Evolutionary conservation across 2,113 vertebrate genomes (phyloP), one percentile per base, ranked within the genome.

Genomic region (Lepus europaeus): DNA sequence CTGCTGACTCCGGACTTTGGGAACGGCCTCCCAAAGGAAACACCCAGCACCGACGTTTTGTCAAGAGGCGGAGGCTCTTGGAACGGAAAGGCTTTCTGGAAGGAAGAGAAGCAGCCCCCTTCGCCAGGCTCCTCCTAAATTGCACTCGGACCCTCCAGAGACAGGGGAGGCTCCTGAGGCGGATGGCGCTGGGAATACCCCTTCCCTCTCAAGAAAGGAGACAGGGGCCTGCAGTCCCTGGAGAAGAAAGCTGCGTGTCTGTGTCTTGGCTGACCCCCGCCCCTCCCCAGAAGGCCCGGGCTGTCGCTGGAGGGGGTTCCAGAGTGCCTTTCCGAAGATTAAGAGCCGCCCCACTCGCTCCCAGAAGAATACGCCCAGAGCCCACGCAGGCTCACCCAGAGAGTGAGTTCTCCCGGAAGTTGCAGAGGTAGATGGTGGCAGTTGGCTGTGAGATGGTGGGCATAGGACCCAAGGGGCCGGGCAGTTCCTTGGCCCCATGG

Each of bases 401-500:
- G 27, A 93, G 36, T 25, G 93, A 80, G 10, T 76, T 64, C 64
- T 77, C 73, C 2, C 79, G 64, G 74, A 95, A 88, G 14, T 45
- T 45, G 27, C 98, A 99, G 5, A 14, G 92, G 5, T 99, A 99
- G 95, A 97, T 98, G 87, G 97, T 99, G 14, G 99, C 99, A 7
- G 94, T 99, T 0, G 99, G 99, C 98, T 99, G 99, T 61, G 99
- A 99, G 97, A 99, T 99, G 99, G 99, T 99, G 96, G 99, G 99
- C 10, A 98, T 99, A 0, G 99, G 99, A 0, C 99, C 98, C 0
- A 99, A 98, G 3, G 99, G 99, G 0, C 94, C 97, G 1, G 93
- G 96, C 49, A 99, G 98, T 73, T 98, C 98, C 92, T 97, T 99
- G 33, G 99, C 99, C 0, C 98, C 99, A 14, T 99, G 99, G 97